A percentile compares a stretch with the other conserved stretches of the same genome.
Evolutionary conservation across 2,888 invertebrate genomes (phyloP).

Genomic region (Lysandra coridon): DNA sequence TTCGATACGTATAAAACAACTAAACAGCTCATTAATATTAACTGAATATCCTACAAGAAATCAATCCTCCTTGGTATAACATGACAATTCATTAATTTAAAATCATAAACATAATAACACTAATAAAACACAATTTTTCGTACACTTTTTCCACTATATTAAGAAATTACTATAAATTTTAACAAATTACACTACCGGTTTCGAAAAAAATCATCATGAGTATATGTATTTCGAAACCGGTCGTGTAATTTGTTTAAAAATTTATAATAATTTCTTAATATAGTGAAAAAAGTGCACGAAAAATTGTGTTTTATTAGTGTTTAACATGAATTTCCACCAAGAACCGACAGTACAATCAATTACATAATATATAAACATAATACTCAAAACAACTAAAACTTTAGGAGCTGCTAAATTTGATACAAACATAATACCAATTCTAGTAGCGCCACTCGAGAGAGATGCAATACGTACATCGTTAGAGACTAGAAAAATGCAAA

Average conservation of each 20-base stretch:
- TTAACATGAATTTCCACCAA: no score
- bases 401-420: slow-evolving; percentile 9
- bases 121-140: no score
- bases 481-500: slow-evolving; percentile 80
- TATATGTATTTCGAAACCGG: no score
- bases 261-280: no score
- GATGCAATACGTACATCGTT: slow-evolving; percentile 55
- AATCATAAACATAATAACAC: slow-evolving; percentile 4
- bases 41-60: slow-evolving; percentile 15
- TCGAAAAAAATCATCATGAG: no score
- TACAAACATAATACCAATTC: slow-evolving; percentile 27
- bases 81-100: background rate
- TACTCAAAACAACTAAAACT: slow-evolving; percentile 6
- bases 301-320: no score
- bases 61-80: background rate
- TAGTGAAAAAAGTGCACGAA: no score
- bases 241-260: no score
- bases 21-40: slow-evolving; percentile 12
- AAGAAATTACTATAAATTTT: no score
- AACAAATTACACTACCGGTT: no score
- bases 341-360: no score
- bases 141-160: no score
- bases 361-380: background rate
- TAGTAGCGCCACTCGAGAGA: slow-evolving; percentile 42
- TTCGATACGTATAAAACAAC: slow-evolving; percentile 21